A percentile compares a stretch with the other conserved stretches of the same genome.
phyloP scores from a whole-genome alignment of 2,888 invertebrate species.

The Cosmia trapezina region DNA sequence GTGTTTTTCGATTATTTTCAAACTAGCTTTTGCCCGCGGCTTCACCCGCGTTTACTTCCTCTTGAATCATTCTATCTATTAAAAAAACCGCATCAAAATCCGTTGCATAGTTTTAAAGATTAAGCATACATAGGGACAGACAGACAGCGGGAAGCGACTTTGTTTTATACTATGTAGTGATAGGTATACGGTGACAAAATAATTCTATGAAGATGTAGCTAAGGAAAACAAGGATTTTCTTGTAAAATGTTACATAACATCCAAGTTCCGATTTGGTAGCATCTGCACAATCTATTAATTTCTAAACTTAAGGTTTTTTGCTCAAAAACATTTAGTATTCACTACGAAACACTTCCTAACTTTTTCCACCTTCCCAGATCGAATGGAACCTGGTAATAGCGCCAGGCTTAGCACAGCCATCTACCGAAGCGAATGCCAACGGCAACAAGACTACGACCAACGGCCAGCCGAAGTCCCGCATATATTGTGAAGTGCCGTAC shows the following conservation, averaged over 20 bases:
- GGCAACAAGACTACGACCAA: constrained; percentile 76
- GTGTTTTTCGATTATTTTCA: not conserved
- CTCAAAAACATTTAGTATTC: not conserved
- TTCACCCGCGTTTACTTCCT: too few relatives aligned
- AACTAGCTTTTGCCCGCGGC: too few relatives aligned
- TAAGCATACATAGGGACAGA: too few relatives aligned
- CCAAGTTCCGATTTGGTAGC: not conserved
- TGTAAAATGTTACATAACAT: not conserved
- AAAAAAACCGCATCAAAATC: too few relatives aligned
- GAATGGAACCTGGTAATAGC: constrained; percentile 89
- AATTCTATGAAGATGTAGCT: not conserved
- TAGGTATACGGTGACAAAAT: too few relatives aligned
- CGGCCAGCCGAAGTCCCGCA: constrained; percentile 83
- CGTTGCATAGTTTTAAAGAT: too few relatives aligned
- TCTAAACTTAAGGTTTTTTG: not conserved
- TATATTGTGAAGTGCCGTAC: constrained; percentile 86
- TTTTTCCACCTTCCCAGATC: constrained; percentile 74
- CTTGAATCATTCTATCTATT: too few relatives aligned
- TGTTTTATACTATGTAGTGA: too few relatives aligned
- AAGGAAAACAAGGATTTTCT: not conserved
- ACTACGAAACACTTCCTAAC: not conserved
- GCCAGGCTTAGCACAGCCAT: constrained; percentile 83
- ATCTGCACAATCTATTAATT: not conserved
- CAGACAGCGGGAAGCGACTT: too few relatives aligned
- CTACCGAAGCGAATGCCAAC: constrained; percentile 73